These are phyloP conservation scores for Cynoglossus semilaevis DNA, from an alignment of 2,113 vertebrate genomes.

Conservation along the genomic window DNA sequence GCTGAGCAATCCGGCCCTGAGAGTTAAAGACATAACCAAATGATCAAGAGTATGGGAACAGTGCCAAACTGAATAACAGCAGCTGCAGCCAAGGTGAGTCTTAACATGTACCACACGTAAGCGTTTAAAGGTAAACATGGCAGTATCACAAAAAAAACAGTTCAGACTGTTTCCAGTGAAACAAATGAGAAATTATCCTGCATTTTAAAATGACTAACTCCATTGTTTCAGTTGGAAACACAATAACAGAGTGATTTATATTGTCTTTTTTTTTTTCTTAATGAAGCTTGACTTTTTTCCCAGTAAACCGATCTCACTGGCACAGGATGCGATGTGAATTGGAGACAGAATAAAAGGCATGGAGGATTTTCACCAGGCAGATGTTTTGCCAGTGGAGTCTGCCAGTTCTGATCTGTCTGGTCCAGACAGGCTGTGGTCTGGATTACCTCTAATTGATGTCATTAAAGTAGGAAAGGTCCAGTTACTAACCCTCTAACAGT, in stretches of 20 bases:
- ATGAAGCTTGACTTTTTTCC: conserved; percentile 33
- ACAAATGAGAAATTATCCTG: conserved; percentile 25
- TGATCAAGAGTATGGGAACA: conserved; percentile 42
- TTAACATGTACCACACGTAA: conserved; percentile 26
- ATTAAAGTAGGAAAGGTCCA: conserved; percentile 14
- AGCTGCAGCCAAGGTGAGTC: conserved; percentile 29
- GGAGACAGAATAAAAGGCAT: conserved; percentile 30
- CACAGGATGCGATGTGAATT: conserved; percentile 35
- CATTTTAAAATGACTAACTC: conserved; percentile 18
- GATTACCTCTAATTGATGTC: conserved; percentile 30
- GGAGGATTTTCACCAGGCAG: conserved; percentile 48
- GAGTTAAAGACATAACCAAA: conserved; percentile 66
- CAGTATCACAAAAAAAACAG: conserved; percentile 4
- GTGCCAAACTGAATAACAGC: conserved; percentile 36
- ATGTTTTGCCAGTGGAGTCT: conserved; percentile 6
- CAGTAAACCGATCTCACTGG: conserved; percentile 38
- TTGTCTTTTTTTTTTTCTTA: background rate
- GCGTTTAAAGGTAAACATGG: conserved; percentile 12
- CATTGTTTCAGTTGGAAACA: conserved; percentile 36
- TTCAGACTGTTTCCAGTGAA: conserved; percentile 40
- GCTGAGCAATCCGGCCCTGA: conserved; percentile 55
- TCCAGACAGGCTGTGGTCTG: conserved; percentile 31
- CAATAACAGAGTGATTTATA: conserved; percentile 26
- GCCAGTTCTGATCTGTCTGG: conserved; percentile 14
- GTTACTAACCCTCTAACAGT: conserved; percentile 5